phyloP scores from a whole-genome alignment of 2,888 invertebrate species.

The Peribatodes rhomboidaria region DNA sequence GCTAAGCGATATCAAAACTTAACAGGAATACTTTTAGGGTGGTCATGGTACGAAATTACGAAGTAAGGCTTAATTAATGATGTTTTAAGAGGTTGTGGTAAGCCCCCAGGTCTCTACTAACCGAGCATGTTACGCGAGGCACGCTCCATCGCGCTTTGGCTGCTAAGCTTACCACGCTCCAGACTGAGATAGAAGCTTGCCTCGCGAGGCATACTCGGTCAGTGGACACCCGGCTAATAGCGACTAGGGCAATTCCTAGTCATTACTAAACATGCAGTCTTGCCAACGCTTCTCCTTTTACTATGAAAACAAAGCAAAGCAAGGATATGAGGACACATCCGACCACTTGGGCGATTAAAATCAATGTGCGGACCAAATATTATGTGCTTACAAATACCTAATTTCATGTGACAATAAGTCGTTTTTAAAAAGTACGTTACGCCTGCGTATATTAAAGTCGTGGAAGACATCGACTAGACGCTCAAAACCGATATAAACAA shows the following conservation, averaged over 20 bases:
- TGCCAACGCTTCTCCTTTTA: neutral
- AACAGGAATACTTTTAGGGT: too few relatives aligned
- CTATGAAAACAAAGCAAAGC: neutral
- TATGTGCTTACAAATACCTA: slow-evolving; percentile 29
- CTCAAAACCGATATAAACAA: slow-evolving; percentile 27
- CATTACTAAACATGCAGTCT: neutral
- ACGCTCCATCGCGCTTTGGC: too few relatives aligned
- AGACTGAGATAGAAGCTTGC: too few relatives aligned
- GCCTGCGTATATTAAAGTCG: slow-evolving; percentile 44
- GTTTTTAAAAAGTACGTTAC: slow-evolving; percentile 32
- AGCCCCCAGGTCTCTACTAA: too few relatives aligned
- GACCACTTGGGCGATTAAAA: slow-evolving; percentile 4
- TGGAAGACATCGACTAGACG: slow-evolving; percentile 69
- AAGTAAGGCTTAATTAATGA: too few relatives aligned
- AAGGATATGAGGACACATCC: neutral
- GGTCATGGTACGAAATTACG: too few relatives aligned
- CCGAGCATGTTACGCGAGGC: too few relatives aligned
- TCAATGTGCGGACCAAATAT: slow-evolving; percentile 13
- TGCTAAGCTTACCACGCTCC: too few relatives aligned
- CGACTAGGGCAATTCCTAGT: neutral
- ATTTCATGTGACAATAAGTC: slow-evolving; percentile 31
- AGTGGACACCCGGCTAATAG: neutral
- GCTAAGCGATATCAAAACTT: too few relatives aligned
- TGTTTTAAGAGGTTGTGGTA: too few relatives aligned
- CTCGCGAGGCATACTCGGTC: too few relatives aligned